Base-by-base conservation (phyloP, 2,113 vertebrate species). In the Rousettus leschenaultii region DNA sequence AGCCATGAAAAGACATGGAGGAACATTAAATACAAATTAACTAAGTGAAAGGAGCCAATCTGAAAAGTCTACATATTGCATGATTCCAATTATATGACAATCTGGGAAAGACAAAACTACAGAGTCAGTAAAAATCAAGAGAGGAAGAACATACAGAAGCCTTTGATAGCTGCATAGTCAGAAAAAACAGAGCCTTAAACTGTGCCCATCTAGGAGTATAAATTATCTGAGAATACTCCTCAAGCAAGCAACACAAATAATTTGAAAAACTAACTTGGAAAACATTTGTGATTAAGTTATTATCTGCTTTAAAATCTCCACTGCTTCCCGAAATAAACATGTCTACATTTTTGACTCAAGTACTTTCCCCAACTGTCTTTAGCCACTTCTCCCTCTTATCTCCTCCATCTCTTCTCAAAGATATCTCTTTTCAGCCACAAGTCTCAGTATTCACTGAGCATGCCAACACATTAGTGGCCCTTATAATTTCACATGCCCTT, bases 181-280 rank as follows among this genome's bases (percentile, higher is more conserved):
- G 24, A 75, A 75, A 26, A 5, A 4, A 0, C 30, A 90, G 24
- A 45, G 8, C 26, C 19, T 68, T 5, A 48, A 33, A 24, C 7
- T 28, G 6, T 51, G 19, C 4, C 15, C 12, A 16, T 7, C 0
- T 48, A 4, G 1, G 13, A 8, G 4, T 51, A 7, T 4, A n/a
- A 24, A 51, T 77, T 21, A 28, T 84, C 71, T 59, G 28, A 43
- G 71, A 68, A n/a, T 14, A 33, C 8, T 77, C 35, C 8, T 83
- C 38, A 84, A 77, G 70, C 21, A 38, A 30, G 28, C 4, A 14
- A 13, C 13, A 63, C 6, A 77, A 33, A 61, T 21, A 26, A n/a
- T 78, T 71, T 73, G 30, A 71, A 71, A 80, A 59, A 82, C 24
- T 38, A 48, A 61, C 6, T 40, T 45, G 43, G 43, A 55, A 93